phyloP scores from a whole-genome alignment of 2,888 invertebrate species.

The Marronus borbonicus region DNA sequence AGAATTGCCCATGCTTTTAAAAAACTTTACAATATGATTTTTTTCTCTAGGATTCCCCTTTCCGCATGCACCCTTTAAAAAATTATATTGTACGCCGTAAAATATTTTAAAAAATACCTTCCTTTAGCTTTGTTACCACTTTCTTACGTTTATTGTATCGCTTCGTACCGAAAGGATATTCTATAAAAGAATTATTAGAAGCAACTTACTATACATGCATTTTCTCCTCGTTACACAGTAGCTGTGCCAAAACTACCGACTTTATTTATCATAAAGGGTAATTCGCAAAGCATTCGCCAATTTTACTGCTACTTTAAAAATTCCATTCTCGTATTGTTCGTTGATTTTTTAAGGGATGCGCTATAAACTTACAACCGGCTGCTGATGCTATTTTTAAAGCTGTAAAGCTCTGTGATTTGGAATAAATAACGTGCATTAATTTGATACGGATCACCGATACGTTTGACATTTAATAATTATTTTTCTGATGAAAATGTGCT shows the following conservation, averaged over 20 bases:
- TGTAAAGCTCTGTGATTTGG: too few relatives aligned
- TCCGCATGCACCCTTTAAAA: conserved; percentile 27
- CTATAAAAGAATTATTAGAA: not conserved
- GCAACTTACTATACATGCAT: not conserved
- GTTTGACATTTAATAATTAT: not conserved
- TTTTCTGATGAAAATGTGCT: not conserved
- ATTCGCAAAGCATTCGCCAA: conserved; percentile 22
- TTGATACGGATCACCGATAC: not conserved
- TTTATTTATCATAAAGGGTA: not conserved
- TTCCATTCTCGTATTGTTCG: not conserved
- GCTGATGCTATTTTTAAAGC: too few relatives aligned
- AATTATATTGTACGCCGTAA: conserved; percentile 30
- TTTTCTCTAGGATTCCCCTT: conserved; percentile 25
- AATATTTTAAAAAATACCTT: conserved; percentile 19
- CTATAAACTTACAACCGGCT: too few relatives aligned
- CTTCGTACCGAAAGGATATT: conserved; percentile 4
- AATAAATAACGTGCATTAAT: not conserved
- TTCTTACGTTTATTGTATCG: conserved; percentile 23
- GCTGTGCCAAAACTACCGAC: not conserved
- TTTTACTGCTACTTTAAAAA: conserved; percentile 4
- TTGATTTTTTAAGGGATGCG: too few relatives aligned
- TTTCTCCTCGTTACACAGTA: not conserved
- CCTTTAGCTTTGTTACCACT: conserved; percentile 22
- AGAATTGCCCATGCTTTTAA: not conserved
- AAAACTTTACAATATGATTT: conserved; percentile 18